Evolutionary conservation across 2,113 vertebrate species (phyloP).

Genomic region (Tinamus guttatus): DNA sequence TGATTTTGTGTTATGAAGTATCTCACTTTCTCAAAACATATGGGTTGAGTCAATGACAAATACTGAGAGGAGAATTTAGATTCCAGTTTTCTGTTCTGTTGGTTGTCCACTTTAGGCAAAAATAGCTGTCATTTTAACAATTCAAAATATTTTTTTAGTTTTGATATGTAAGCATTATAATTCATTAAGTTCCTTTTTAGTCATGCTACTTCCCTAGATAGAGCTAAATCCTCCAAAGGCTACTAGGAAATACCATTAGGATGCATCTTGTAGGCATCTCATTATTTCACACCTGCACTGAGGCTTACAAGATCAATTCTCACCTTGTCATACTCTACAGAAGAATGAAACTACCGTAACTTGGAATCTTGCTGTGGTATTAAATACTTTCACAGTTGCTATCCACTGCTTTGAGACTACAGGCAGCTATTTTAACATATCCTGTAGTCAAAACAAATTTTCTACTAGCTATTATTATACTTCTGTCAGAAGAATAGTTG

Average conservation of each 20-base stretch:
- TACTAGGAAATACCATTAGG: constrained; percentile 52
- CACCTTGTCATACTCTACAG: constrained; percentile 69
- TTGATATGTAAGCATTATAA: neutral
- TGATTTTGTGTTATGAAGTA: neutral
- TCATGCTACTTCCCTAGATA: constrained; percentile 39
- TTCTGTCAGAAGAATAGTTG: constrained; percentile 21
- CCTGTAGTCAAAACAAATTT: constrained; percentile 61
- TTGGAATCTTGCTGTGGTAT: constrained; percentile 76
- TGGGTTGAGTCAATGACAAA: neutral
- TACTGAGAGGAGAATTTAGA: neutral
- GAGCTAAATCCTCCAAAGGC: neutral
- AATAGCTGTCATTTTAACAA: neutral
- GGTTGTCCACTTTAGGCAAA: neutral
- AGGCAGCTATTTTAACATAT: constrained; percentile 72
- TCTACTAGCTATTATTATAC: constrained; percentile 9
- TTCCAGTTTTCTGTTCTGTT: neutral
- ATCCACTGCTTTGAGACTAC: constrained; percentile 64
- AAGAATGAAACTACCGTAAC: constrained; percentile 70
- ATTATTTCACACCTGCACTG: constrained; percentile 69
- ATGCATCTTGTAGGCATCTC: constrained; percentile 63
- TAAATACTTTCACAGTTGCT: constrained; percentile 73
- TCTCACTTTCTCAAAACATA: neutral
- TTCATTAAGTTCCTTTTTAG: constrained; percentile 7
- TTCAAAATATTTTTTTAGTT: constrained; percentile 6
- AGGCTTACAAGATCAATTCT: constrained; percentile 72